These are phyloP conservation scores for Maniola hyperantus DNA, from an alignment of 2,888 invertebrate species.

Conservation along the genomic window DNA sequence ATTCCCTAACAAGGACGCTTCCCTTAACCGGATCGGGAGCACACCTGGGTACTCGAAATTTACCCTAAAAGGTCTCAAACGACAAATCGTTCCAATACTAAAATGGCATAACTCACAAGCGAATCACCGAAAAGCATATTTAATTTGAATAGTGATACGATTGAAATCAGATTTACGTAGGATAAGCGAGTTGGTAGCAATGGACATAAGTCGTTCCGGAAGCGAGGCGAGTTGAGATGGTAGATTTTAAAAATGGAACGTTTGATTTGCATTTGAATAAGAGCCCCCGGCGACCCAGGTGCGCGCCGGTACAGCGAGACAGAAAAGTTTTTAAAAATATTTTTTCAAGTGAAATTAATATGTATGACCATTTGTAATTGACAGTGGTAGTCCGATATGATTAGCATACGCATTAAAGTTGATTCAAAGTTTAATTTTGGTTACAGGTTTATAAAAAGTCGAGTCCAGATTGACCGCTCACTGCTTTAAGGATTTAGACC, in stretches of 20 bases:
- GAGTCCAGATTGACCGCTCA: background rate
- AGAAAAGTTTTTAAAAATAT: constrained; percentile 57
- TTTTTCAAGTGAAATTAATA: constrained; percentile 55
- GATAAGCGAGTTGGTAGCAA: constrained; percentile 54
- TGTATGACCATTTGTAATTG: constrained; percentile 68
- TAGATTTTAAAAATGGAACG: constrained; percentile 83
- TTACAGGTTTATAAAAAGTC: background rate
- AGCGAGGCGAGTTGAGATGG: constrained; percentile 78
- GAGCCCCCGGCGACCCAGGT: constrained; percentile 82
- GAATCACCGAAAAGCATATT: constrained; percentile 43
- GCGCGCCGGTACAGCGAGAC: constrained; percentile 70
- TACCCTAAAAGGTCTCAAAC: constrained; percentile 80
- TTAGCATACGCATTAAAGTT: constrained; percentile 58
- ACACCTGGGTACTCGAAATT: constrained; percentile 82
- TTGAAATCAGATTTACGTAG: constrained; percentile 46
- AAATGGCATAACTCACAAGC: constrained; percentile 50
- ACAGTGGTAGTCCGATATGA: constrained; percentile 49
- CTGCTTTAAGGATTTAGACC: background rate
- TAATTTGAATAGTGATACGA: constrained; percentile 39
- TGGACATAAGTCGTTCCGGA: constrained; percentile 81
- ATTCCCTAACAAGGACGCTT: constrained; percentile 81
- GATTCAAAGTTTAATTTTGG: background rate
- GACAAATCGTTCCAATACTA: constrained; percentile 51
- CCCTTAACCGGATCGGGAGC: constrained; percentile 82
- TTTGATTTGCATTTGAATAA: constrained; percentile 84